These are phyloP conservation scores for Halocynthia aurantium DNA, from an alignment of 23 tunicate species.

Conservation along the genomic window DNA sequence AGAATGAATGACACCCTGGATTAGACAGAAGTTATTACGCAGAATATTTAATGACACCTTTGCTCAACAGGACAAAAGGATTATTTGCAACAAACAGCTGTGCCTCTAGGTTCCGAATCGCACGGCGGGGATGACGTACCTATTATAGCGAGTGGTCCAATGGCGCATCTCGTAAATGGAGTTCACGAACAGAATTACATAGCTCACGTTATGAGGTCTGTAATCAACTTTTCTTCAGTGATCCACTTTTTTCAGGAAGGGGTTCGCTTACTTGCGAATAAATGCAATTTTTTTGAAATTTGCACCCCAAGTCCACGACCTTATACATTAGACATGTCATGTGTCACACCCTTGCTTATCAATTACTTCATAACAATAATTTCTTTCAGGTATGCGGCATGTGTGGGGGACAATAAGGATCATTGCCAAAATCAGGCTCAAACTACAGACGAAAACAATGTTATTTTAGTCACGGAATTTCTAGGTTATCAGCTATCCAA, in stretches of 20 bases:
- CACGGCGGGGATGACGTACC: constrained; percentile 95
- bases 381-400: constrained; percentile 62
- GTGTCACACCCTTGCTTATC: not conserved
- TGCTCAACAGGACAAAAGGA: not conserved
- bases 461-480: constrained; percentile 6
- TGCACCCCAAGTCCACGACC: not conserved
- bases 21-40: not conserved
- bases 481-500: constrained; percentile 10
- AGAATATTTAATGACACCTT: not conserved
- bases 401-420: constrained; percentile 54
- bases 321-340: not conserved
- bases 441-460: not conserved
- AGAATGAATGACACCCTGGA: not conserved
- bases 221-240: not conserved
- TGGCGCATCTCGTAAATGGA: constrained; percentile 82
- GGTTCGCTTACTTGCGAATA: too few species aligned
- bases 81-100: constrained; percentile 70
- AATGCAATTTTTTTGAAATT: not conserved
- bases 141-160: constrained; percentile 81
- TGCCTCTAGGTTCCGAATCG: constrained; percentile 58
- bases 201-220: constrained; percentile 88
- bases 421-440: constrained; percentile 29
- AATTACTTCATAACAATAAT: not conserved
- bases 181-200: constrained; percentile 90
- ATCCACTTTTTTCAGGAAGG: not conserved